Base-by-base conservation (phyloP, 2,797 vertebrate species). In the Tiaroga cobitis region DNA sequence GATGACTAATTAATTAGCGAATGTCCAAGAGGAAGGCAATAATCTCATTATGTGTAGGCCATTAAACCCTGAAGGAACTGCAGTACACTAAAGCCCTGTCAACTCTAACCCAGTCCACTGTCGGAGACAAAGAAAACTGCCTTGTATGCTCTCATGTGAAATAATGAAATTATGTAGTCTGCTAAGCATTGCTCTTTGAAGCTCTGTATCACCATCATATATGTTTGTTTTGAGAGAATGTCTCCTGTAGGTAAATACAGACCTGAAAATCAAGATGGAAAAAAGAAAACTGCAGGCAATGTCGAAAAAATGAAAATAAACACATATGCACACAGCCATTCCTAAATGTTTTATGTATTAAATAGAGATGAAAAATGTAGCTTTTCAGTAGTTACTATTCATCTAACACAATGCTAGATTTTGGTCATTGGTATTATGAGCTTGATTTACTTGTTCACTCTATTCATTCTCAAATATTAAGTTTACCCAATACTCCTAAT, bases 1-100 rank as follows among this genome's bases (percentile, higher is more conserved):
- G 75, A 83, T 72, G 85, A 85, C 79, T 63, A 83, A 85, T 68
- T 68, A 63, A 82, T 86, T 82, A 85, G 77, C 84, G 59, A 81
- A 79, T 65, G 72, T 59, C 49, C n/a, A 46, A 49, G 65, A 59
- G 73, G 80, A 85, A 80, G 81, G 69, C 70, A 85, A 86, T 87
- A 87, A 90, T 90, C 87, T 79, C 81, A 87, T 89, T 90, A 90
- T 59, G 85, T 37, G 51, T 41, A 89, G 74, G 81, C 85, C 84
- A 87, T 89, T 87, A 89, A 89, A 88, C 83, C 83, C 89, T 32
- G 74, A 86, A 86, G 74, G 82, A 85, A 80, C 70, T 34, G 7
- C 39, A 68, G 74, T 59, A 49, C n/a, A 74, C 68, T 80, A 80
- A 85, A 87, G 85, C 82, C 49, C 82, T 51, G 74, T 59, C 78